Conservation (phyloP, 2,797 vertebrate genomes). For the Periparus ater region DNA sequence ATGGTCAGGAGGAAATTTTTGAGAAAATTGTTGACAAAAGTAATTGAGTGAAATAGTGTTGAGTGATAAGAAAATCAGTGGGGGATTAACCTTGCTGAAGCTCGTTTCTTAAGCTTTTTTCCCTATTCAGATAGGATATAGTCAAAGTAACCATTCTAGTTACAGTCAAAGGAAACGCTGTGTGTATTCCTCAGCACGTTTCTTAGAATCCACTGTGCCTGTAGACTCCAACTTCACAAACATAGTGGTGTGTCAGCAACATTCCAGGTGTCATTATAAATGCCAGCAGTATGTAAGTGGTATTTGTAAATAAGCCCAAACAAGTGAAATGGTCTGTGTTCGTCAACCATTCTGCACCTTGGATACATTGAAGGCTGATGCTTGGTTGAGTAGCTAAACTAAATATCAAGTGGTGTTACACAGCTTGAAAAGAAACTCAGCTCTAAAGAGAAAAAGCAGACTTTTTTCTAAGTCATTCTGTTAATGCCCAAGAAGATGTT, state of each 20-base stretch:
- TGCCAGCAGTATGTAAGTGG: constrained; percentile 47
- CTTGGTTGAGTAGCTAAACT: constrained; percentile 36
- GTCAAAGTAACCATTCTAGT: neutral
- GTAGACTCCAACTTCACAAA: constrained; percentile 11
- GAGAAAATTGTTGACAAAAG: neutral
- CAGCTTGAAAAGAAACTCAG: constrained; percentile 27
- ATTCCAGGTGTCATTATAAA: constrained; percentile 60
- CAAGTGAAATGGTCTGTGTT: constrained; percentile 28
- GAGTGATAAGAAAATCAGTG: neutral
- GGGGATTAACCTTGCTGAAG: neutral
- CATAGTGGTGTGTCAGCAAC: constrained; percentile 50
- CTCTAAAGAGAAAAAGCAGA: constrained; percentile 16
- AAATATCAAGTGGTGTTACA: constrained; percentile 55
- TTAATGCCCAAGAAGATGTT: constrained; percentile 43
- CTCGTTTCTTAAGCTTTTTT: constrained; percentile 6
- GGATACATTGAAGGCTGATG: neutral
- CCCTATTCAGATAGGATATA: neutral
- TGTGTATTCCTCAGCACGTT: neutral
- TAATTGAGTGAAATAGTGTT: neutral
- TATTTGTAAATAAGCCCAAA: constrained; percentile 53
- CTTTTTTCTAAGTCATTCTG: neutral
- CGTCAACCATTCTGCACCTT: constrained; percentile 42
- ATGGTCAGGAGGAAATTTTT: neutral
- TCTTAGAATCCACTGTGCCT: constrained; percentile 1
- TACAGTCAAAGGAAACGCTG: neutral